A percentile compares a stretch with the other conserved stretches of the same genome.
These are phyloP conservation scores for Hycleus phaleratus DNA, from an alignment of 1,140 invertebrate genomes.

Conservation along the genomic window DNA sequence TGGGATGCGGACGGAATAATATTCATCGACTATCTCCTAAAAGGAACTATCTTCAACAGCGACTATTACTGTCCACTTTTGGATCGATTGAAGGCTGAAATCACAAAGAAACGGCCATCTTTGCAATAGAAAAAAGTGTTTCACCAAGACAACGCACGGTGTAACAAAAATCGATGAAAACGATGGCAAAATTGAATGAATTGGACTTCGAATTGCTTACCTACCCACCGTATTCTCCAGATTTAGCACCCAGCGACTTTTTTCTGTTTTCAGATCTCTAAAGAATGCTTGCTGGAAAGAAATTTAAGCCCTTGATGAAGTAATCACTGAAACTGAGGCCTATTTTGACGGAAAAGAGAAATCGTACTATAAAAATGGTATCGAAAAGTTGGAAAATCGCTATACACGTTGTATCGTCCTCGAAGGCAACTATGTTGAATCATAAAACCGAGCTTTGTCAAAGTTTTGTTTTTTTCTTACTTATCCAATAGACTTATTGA, in stretches of 20 bases:
- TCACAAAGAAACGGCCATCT: conserved; percentile 14
- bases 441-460: no score
- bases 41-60: conserved; percentile 27
- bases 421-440: no score
- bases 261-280: background rate
- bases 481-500: no score
- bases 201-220: background rate
- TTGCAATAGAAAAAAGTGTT: conserved; percentile 26
- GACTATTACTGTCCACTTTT: conserved; percentile 16
- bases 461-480: no score
- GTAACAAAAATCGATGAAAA: conserved; percentile 9
- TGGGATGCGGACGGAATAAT: conserved; percentile 27
- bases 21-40: conserved; percentile 24
- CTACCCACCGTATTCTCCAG: background rate
- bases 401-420: no score
- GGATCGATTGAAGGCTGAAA: conserved; percentile 19
- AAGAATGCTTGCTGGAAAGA: conserved; percentile 15
- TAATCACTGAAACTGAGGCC: background rate
- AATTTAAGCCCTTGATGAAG: background rate
- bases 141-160: conserved; percentile 30
- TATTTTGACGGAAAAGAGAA: conserved; percentile 11
- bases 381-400: no score
- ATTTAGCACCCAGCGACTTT: background rate
- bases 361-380: no score
- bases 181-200: background rate